Conservation (phyloP, 37 sponge, comb jelly and placozoan species). For the Bolinopsis microptera region DNA sequence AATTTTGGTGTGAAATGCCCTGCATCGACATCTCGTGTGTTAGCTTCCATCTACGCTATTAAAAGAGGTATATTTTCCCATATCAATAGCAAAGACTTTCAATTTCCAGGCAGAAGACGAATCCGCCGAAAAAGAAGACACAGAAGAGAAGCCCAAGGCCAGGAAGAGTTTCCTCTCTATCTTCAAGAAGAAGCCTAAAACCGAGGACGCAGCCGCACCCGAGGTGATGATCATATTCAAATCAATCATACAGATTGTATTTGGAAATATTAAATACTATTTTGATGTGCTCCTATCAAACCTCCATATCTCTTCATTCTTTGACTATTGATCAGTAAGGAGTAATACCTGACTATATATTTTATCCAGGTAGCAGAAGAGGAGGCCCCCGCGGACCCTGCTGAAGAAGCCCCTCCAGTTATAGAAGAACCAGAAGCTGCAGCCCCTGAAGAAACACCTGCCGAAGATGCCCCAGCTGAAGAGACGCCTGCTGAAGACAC, state of each 20-base stretch:
- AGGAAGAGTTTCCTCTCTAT: constrained; percentile 43
- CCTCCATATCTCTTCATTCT: no score
- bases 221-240: no score
- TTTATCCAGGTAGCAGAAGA: constrained; percentile 2
- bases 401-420: background rate
- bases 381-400: background rate
- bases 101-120: constrained; percentile 28
- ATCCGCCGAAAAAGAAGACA: background rate
- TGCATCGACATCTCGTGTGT: no score
- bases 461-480: background rate
- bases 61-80: no score
- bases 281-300: no score
- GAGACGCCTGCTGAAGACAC: background rate
- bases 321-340: no score
- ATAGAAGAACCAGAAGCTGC: background rate
- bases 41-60: no score
- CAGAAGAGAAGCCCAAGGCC: constrained; percentile 23
- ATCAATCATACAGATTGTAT: no score
- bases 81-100: no score
- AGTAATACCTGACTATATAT: background rate
- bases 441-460: background rate
- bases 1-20: no score
- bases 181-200: constrained; percentile 47
- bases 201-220: background rate
- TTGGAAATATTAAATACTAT: no score